These are phyloP conservation scores for Nipponia nippon DNA, from an alignment of 2,113 vertebrate genomes.

Conservation along the genomic window DNA sequence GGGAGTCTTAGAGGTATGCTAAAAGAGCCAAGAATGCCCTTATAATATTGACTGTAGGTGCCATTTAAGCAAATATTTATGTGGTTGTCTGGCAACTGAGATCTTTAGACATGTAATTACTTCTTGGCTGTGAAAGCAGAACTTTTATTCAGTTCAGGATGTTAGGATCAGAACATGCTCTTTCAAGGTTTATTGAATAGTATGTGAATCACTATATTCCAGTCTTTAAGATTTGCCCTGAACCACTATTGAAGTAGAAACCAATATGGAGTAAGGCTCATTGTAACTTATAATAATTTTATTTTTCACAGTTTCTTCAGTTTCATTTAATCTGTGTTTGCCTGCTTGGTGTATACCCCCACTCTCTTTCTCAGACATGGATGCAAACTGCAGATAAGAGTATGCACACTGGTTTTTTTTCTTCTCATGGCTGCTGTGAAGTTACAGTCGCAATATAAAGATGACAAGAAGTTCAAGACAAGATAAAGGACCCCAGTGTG, in stretches of 20 bases:
- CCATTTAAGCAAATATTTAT: slow-evolving; percentile 8
- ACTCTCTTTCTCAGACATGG: neutral
- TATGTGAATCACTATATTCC: neutral
- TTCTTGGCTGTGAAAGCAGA: neutral
- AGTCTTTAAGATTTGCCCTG: neutral
- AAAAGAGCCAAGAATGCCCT: neutral
- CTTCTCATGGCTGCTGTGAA: neutral
- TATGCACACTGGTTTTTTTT: neutral
- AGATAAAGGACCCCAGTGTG: slow-evolving; percentile 22
- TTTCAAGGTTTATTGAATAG: neutral
- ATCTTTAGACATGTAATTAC: neutral
- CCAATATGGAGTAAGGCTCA: neutral
- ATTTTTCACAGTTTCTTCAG: neutral
- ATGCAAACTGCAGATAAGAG: slow-evolving; percentile 12
- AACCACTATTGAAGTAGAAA: neutral
- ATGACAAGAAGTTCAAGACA: slow-evolving; percentile 27
- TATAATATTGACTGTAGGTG: neutral
- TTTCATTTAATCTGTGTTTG: neutral
- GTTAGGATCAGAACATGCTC: neutral
- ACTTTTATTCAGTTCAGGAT: neutral
- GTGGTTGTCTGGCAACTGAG: neutral
- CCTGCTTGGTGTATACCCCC: neutral
- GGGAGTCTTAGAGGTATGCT: neutral
- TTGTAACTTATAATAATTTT: neutral
- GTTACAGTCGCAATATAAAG: neutral